Evolutionary conservation across 92 coral and sea anemone species (phyloP).

Genomic region (Zoanthus sociatus): DNA sequence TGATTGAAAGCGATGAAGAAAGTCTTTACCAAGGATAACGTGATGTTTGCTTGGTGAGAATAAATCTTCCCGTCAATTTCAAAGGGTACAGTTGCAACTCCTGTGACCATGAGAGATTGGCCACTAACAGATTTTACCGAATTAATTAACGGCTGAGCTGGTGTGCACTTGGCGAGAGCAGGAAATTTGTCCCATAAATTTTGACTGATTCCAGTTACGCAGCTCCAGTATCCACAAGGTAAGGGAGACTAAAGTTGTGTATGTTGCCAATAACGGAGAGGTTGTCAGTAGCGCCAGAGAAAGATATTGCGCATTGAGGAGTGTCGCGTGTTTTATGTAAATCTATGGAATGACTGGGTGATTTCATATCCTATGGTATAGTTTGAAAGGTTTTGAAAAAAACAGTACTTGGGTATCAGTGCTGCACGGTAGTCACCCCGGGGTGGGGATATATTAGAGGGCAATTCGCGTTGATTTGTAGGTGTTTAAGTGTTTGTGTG

Average conservation of each 20-base stretch:
- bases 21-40: slow-evolving; percentile 57
- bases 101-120: slow-evolving; percentile 42
- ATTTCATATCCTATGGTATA: neutral
- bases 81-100: slow-evolving; percentile 40
- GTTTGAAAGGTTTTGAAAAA: neutral
- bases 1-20: slow-evolving; percentile 38
- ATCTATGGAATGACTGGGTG: no score
- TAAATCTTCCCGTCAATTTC: slow-evolving; percentile 29
- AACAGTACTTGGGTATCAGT: no score
- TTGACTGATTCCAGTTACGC: slow-evolving; percentile 22
- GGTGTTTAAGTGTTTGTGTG: neutral
- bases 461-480: neutral
- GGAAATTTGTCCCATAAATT: slow-evolving; percentile 7
- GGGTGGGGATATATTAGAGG: neutral
- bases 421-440: neutral
- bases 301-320: no score
- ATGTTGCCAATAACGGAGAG: neutral
- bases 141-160: neutral
- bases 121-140: slow-evolving; percentile 44
- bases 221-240: slow-evolving; percentile 59
- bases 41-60: slow-evolving; percentile 38
- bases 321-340: no score
- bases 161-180: neutral
- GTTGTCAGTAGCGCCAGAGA: neutral
- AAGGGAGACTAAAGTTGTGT: neutral